A percentile compares a stretch with the other conserved stretches of the same genome.
These are phyloP conservation scores for Bothrops jararaca DNA, from an alignment of 2,113 vertebrate genomes.

Conservation along the genomic window DNA sequence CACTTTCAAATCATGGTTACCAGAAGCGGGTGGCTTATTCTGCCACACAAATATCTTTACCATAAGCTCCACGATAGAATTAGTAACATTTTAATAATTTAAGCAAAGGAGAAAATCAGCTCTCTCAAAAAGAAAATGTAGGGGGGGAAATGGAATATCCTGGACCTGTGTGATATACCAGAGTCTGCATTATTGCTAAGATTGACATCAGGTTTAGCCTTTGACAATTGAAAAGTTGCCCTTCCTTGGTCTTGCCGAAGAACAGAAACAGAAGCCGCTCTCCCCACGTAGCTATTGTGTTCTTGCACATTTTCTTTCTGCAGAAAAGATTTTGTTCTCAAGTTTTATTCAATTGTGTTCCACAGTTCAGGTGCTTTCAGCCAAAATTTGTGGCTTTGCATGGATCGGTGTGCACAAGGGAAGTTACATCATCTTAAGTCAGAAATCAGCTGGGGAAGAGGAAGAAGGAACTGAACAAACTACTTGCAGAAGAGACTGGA, in stretches of 20 bases:
- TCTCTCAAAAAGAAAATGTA: not conserved
- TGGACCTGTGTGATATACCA: not conserved
- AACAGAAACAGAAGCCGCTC: not conserved
- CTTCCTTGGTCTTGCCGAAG: not conserved
- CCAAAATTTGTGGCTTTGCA: not conserved
- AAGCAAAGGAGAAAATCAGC: not conserved
- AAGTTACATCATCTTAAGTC: not conserved
- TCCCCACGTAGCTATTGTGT: not conserved
- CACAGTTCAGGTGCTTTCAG: not conserved
- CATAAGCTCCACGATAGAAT: not conserved
- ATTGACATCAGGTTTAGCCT: not conserved
- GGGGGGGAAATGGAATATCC: not conserved
- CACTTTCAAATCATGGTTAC: not conserved
- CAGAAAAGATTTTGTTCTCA: not conserved
- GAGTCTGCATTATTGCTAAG: not conserved
- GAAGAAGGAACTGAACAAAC: not conserved
- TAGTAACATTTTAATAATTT: not conserved
- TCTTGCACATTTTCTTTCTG: not conserved
- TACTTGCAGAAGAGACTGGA: not conserved
- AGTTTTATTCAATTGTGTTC: not conserved
- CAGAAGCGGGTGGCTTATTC: not conserved
- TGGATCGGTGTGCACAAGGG: too few relatives aligned
- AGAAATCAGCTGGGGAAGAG: not conserved
- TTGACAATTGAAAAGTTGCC: not conserved
- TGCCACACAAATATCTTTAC: not conserved